Percentiles rank a stretch among this genome's conserved stretches.
Conservation (phyloP, 1,140 invertebrate species). For the Panagrolaimus sp. region DNA sequence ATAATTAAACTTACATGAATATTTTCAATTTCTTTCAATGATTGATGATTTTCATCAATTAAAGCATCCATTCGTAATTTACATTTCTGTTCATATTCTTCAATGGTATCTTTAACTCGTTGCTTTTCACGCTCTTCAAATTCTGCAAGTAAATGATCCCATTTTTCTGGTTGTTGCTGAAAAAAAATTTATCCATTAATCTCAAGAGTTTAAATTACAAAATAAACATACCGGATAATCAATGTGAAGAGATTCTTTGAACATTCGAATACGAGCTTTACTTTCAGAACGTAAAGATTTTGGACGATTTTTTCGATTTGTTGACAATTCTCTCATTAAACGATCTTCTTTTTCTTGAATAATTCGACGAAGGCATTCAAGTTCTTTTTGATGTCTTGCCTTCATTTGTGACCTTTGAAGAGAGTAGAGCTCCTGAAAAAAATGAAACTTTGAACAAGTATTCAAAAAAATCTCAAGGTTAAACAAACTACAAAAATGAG, state of each 20-base stretch:
- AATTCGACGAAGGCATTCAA: slow-evolving; percentile 80
- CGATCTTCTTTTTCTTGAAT: slow-evolving; percentile 84
- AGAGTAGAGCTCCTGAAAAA: slow-evolving; percentile 90
- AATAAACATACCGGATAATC: slow-evolving; percentile 40
- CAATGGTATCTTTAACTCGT: slow-evolving; percentile 61
- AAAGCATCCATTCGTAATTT: slow-evolving; percentile 85
- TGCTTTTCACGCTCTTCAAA: slow-evolving; percentile 98
- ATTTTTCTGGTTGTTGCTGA: slow-evolving; percentile 38
- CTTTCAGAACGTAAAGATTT: slow-evolving; percentile 87
- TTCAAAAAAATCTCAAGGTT: no score
- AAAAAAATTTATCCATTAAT: slow-evolving; percentile 23
- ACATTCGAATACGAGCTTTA: slow-evolving; percentile 91
- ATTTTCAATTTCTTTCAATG: slow-evolving; percentile 71
- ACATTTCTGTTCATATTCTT: slow-evolving; percentile 86
- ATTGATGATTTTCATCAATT: slow-evolving; percentile 76
- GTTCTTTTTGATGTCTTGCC: slow-evolving; percentile 67
- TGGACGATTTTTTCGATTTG: slow-evolving; percentile 83
- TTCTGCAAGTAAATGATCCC: slow-evolving; percentile 60
- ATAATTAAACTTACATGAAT: slow-evolving; percentile 61
- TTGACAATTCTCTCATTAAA: slow-evolving; percentile 76
- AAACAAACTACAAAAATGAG: neutral
- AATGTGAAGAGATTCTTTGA: slow-evolving; percentile 67
- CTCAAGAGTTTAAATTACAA: neutral
- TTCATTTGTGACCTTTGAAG: slow-evolving; percentile 69
- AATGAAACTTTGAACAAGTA: no score